These are phyloP conservation scores for Euborellia annulipes DNA, from an alignment of 1,140 invertebrate species.

Conservation along the genomic window DNA sequence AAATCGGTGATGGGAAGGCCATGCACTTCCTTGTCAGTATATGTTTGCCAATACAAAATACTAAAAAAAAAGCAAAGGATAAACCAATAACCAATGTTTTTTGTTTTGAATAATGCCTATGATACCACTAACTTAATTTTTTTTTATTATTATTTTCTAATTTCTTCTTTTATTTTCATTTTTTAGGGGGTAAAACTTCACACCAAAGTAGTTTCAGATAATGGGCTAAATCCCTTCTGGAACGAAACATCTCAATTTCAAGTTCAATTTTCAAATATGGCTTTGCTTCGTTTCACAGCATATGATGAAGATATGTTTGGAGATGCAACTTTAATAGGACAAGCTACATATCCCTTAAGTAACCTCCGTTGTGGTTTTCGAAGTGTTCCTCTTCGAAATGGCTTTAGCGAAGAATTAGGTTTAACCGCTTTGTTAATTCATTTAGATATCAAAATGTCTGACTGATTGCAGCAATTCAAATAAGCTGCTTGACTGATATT, in stretches of 20 bases:
- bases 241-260: constrained; percentile 77
- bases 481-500: no score
- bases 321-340: constrained; percentile 92
- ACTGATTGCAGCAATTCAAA: no score
- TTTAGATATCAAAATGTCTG: constrained; percentile 34
- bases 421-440: constrained; percentile 79
- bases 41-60: no score
- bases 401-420: constrained; percentile 84
- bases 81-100: no score
- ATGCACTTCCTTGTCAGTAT: no score
- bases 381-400: constrained; percentile 80
- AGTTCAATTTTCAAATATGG: constrained; percentile 75
- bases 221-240: constrained; percentile 95
- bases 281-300: constrained; percentile 80
- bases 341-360: constrained; percentile 79
- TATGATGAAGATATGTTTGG: constrained; percentile 98
- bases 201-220: constrained; percentile 53
- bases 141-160: no score
- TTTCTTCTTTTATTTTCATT: no score
- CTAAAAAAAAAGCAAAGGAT: no score
- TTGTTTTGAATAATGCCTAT: no score
- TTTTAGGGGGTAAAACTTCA: not conserved
- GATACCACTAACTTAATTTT: no score
- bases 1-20: no score
- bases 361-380: constrained; percentile 64